phyloP scores from a whole-genome alignment of 1,140 invertebrate genomes.

The Hylaeus anthracinus region DNA sequence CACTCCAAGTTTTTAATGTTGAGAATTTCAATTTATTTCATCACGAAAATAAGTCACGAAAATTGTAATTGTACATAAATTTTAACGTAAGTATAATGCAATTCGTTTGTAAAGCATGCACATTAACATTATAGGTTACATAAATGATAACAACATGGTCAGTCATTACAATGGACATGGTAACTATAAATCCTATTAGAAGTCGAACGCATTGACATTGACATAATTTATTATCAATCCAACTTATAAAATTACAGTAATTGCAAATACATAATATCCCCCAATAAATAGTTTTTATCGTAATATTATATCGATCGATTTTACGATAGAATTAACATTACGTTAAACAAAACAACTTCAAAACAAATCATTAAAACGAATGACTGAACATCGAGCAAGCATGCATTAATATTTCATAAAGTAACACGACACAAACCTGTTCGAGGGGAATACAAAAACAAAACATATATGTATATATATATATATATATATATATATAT shows the following conservation, averaged over 20 bases:
- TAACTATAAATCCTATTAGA: background rate
- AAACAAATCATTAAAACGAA: background rate
- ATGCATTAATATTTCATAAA: background rate
- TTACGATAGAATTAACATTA: background rate
- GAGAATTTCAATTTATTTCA: background rate
- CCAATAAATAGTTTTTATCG: too few relatives aligned
- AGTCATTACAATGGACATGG: background rate
- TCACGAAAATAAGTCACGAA: background rate
- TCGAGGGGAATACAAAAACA: background rate
- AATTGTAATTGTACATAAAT: background rate
- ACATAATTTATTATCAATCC: too few relatives aligned
- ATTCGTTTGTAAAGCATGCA: background rate
- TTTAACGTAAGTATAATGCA: background rate
- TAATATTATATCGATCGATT: conserved; percentile 8
- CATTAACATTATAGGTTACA: conserved; percentile 3
- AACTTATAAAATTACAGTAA: too few relatives aligned
- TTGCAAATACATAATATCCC: too few relatives aligned
- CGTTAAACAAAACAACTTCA: background rate
- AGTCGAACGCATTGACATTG: too few relatives aligned
- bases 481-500: too few relatives aligned
- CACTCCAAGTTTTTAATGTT: background rate
- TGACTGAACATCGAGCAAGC: background rate
- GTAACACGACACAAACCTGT: too few relatives aligned
- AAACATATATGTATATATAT: background rate
- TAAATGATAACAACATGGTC: background rate